A percentile compares a stretch with the other conserved stretches of the same genome.
These are phyloP conservation scores for Eurypyga helias DNA, from an alignment of 2,113 vertebrate genomes.

Conservation along the genomic window DNA sequence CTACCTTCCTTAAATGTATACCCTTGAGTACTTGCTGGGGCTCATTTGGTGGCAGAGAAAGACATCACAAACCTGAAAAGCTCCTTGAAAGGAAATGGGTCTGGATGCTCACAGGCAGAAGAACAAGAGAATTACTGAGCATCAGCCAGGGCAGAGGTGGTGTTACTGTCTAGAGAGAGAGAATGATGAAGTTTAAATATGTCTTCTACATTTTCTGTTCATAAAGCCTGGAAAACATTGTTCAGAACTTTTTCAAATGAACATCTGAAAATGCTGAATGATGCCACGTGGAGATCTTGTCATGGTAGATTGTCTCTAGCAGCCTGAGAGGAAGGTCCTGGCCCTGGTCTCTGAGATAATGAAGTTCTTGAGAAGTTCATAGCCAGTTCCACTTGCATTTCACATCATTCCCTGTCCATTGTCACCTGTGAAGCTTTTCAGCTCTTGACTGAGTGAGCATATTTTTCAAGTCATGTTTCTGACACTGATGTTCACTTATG, in stretches of 20 bases:
- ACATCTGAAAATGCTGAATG: background rate
- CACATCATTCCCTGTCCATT: background rate
- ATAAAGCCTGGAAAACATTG: background rate
- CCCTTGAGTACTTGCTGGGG: background rate
- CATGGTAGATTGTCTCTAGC: background rate
- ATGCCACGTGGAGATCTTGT: background rate
- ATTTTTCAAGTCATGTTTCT: background rate
- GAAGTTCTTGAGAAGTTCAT: background rate
- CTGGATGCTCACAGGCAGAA: background rate
- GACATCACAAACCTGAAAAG: background rate
- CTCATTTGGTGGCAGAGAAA: background rate
- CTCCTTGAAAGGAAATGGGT: background rate
- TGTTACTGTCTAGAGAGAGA: background rate
- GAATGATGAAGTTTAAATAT: background rate
- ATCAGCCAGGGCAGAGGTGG: background rate
- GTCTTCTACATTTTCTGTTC: background rate
- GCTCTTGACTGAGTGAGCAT: background rate
- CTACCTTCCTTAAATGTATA: background rate
- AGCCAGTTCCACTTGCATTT: background rate
- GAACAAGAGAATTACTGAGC: background rate
- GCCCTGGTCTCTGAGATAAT: background rate
- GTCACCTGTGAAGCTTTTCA: background rate
- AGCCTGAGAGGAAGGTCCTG: rapidly evolving
- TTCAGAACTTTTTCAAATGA: background rate
- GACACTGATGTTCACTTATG: background rate